Evolutionary conservation across 2,888 invertebrate genomes (phyloP).

Genomic region (Cecidostiba fungosa): DNA sequence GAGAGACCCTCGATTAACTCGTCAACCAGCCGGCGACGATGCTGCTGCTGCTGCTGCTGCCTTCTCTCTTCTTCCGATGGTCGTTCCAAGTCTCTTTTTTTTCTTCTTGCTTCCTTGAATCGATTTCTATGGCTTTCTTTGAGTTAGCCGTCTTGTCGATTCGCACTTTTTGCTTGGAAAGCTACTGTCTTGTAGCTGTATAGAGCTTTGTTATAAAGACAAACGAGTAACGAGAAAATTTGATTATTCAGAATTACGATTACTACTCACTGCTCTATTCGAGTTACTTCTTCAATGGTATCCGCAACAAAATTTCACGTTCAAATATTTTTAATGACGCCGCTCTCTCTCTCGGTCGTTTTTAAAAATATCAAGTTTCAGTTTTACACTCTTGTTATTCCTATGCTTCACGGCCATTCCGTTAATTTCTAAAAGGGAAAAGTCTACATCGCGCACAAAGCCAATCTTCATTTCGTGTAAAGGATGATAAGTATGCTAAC

Average conservation of each 20-base stretch:
- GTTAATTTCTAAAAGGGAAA: background rate
- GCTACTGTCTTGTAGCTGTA: background rate
- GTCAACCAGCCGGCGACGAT: slow-evolving; percentile 64
- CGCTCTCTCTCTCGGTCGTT: background rate
- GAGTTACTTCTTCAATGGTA: too few relatives aligned
- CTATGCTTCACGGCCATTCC: background rate
- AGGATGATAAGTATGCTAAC: slow-evolving; percentile 80
- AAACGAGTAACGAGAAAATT: too few relatives aligned
- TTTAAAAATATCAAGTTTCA: background rate
- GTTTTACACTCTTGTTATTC: background rate
- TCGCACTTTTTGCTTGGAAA: slow-evolving; percentile 61
- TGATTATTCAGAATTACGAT: too few relatives aligned
- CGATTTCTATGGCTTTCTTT: slow-evolving; percentile 3
- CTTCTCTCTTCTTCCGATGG: background rate
- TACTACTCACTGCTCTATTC: too few relatives aligned
- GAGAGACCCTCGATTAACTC: slow-evolving; percentile 65
- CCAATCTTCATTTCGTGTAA: slow-evolving; percentile 75
- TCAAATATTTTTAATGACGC: background rate
- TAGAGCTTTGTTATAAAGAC: too few relatives aligned
- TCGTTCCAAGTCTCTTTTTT: background rate
- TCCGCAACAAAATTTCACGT: too few relatives aligned
- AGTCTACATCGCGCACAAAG: slow-evolving; percentile 30
- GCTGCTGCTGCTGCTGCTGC: slow-evolving; percentile 1
- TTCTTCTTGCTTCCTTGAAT: slow-evolving; percentile 10
- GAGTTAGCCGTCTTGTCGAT: slow-evolving; percentile 10